These are phyloP conservation scores for Lasioglossum albipes DNA, from an alignment of 1,140 invertebrate species.

Conservation along the genomic window DNA sequence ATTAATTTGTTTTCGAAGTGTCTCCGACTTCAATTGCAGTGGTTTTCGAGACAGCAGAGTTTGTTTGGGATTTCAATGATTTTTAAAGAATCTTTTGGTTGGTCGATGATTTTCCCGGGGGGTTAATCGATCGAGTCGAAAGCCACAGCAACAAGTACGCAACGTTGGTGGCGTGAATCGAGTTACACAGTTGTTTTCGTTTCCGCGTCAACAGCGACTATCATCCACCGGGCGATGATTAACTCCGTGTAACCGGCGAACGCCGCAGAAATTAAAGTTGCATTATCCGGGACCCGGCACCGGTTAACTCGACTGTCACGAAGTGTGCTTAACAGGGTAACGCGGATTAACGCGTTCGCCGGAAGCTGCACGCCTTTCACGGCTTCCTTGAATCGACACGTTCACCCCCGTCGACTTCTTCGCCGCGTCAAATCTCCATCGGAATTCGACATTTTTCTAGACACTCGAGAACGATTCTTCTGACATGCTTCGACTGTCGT, in stretches of 20 bases:
- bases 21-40: too few species aligned
- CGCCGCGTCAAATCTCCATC: neutral
- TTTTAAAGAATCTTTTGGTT: neutral
- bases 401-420: neutral
- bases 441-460: neutral
- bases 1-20: too few species aligned
- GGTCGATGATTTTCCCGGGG: neutral
- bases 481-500: too few species aligned
- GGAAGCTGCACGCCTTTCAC: conserved; percentile 35
- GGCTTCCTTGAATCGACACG: conserved; percentile 6
- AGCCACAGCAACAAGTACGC: conserved; percentile 40
- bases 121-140: neutral
- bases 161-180: conserved; percentile 33
- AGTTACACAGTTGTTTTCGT: conserved; percentile 48
- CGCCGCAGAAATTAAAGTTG: conserved; percentile 48
- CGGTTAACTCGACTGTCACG: conserved; percentile 63
- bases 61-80: too few species aligned
- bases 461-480: too few species aligned
- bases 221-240: conserved; percentile 42
- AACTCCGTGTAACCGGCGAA: conserved; percentile 41
- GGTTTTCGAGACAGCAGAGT: too few species aligned
- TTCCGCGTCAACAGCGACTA: conserved; percentile 47
- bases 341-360: conserved; percentile 59
- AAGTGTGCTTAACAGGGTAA: conserved; percentile 63
- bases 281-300: conserved; percentile 49